Evolutionary conservation across 1,140 invertebrate species (phyloP).

Genomic region (Eumaeus atala): DNA sequence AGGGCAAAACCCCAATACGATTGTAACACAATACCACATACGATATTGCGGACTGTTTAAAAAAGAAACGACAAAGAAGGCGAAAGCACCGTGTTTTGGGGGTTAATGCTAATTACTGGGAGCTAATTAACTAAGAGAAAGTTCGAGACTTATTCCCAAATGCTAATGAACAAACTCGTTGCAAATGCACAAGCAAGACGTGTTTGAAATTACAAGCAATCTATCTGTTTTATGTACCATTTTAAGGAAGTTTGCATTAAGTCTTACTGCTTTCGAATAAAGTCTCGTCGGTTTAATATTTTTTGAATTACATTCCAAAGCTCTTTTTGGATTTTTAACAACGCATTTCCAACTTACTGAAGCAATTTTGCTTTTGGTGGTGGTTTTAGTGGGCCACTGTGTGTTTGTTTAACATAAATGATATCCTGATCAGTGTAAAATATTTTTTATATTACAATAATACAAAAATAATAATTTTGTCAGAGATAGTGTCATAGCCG

Average conservation of each 20-base stretch:
- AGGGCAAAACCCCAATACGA: no score
- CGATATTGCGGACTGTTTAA: no score
- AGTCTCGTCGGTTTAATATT: background rate
- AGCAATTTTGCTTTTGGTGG: no score
- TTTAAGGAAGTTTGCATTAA: constrained; percentile 9
- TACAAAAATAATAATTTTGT: no score
- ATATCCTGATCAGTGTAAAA: no score
- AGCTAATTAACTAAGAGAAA: constrained; percentile 42
- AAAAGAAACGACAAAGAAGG: background rate
- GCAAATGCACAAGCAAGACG: constrained; percentile 37
- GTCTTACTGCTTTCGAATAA: constrained; percentile 2
- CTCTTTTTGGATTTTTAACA: no score
- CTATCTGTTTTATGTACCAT: constrained; percentile 14
- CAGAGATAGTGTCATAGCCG: no score
- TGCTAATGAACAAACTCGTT: constrained; percentile 46
- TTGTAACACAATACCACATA: no score
- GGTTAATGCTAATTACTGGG: constrained; percentile 31
- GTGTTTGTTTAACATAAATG: no score
- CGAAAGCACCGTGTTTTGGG: background rate
- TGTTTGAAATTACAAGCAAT: constrained; percentile 37
- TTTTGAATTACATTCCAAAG: background rate
- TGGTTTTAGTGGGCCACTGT: no score
- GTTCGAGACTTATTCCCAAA: constrained; percentile 47
- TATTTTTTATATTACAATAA: no score
- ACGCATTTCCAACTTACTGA: no score